Percentiles rank a stretch among this genome's conserved stretches.
phyloP scores from a whole-genome alignment of 2,888 invertebrate genomes.

The Elegia similella region DNA sequence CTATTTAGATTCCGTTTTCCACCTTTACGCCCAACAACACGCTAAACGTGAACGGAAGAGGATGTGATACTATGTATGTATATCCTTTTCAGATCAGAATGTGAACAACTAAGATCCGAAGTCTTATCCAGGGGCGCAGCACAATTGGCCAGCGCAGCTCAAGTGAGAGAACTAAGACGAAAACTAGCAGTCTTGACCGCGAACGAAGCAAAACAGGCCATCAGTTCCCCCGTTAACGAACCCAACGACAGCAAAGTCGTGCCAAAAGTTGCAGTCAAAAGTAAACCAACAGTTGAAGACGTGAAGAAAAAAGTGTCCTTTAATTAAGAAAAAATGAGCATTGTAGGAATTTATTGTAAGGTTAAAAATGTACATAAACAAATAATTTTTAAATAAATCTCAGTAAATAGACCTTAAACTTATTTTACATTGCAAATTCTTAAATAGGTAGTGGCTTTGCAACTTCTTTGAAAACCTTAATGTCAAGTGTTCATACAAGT shows the following conservation, averaged over 20 bases:
- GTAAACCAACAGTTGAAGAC: conserved; percentile 45
- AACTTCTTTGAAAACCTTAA: background rate
- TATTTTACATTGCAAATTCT: no score
- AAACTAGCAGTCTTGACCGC: conserved; percentile 49
- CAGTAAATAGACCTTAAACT: background rate
- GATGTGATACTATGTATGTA: background rate
- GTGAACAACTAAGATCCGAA: conserved; percentile 57
- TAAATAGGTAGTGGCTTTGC: no score
- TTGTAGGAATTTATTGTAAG: conserved; percentile 13
- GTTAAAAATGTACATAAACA: background rate
- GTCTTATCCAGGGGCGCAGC: conserved; percentile 64
- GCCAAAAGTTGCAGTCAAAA: conserved; percentile 31
- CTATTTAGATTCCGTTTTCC: no score
- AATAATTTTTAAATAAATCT: background rate
- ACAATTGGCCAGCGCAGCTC: conserved; percentile 60
- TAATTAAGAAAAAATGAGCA: conserved; percentile 38
- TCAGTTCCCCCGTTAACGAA: conserved; percentile 26
- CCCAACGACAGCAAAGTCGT: conserved; percentile 35
- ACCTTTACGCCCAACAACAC: no score
- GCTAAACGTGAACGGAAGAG: no score
- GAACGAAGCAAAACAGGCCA: conserved; percentile 22
- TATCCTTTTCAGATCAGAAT: conserved; percentile 51
- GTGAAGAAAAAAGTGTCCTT: conserved; percentile 72
- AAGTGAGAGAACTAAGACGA: conserved; percentile 59
- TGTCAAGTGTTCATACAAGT: no score